Conservation (phyloP, 2,888 invertebrate species). For the Tipula helvola region DNA sequence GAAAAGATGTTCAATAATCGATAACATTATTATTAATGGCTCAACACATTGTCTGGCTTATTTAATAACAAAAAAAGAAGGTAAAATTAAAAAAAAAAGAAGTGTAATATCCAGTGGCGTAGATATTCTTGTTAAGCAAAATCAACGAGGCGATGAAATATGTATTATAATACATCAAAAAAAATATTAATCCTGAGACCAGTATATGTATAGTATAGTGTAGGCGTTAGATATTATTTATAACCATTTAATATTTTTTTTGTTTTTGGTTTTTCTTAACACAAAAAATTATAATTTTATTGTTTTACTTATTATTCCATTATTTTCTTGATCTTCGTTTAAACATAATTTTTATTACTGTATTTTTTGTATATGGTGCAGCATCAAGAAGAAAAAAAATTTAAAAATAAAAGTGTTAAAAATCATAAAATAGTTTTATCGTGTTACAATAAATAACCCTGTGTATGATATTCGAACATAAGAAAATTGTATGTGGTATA, state of each 20-base stretch:
- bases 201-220: not conserved
- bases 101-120: conserved; percentile 10
- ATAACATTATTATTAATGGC: conserved; percentile 13
- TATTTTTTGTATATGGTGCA: not conserved
- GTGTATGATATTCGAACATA: not conserved
- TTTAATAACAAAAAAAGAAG: not conserved
- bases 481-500: not conserved
- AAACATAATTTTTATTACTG: not conserved
- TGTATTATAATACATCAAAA: not conserved
- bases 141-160: conserved; percentile 8
- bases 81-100: not conserved
- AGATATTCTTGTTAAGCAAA: conserved; percentile 9
- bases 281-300: not conserved
- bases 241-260: not conserved
- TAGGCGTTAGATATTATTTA: conserved; percentile 6
- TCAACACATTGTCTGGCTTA: conserved; percentile 6
- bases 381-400: not conserved
- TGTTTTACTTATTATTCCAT: not conserved
- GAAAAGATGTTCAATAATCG: conserved; percentile 10
- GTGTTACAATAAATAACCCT: not conserved
- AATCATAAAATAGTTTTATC: not conserved
- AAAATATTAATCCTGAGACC: not conserved
- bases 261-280: not conserved
- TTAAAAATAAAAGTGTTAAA: not conserved
- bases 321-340: not conserved